phyloP scores from a whole-genome alignment of 2,888 invertebrate genomes.

The Diachrysia chrysitis region DNA sequence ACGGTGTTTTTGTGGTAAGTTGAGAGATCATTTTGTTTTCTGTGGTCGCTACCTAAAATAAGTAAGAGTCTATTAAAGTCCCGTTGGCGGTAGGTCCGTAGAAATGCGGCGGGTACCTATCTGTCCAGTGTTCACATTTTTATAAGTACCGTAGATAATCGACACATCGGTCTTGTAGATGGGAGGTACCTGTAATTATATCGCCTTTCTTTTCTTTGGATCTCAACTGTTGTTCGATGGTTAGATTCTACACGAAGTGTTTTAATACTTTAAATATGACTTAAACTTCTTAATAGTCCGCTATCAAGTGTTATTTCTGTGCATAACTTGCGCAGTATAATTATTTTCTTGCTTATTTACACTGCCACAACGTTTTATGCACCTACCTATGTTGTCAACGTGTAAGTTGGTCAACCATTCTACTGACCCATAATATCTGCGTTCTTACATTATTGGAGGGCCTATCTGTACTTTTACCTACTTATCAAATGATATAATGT shows the following conservation, averaged over 20 bases:
- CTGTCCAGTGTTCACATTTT: conserved; percentile 49
- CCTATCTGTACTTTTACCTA: not conserved
- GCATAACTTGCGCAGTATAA: not conserved
- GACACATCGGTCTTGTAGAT: conserved; percentile 39
- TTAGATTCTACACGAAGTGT: not conserved
- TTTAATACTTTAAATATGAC: not conserved
- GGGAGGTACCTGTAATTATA: conserved; percentile 26
- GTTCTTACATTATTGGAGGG: conserved; percentile 1
- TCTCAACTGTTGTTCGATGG: conserved; percentile 15
- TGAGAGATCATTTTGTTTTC: conserved; percentile 57
- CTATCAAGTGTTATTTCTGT: conserved; percentile 2
- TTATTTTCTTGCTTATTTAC: conserved; percentile 4
- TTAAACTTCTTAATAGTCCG: not conserved
- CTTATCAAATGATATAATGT: conserved; percentile 6
- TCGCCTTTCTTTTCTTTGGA: conserved; percentile 31
- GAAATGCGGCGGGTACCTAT: conserved; percentile 29
- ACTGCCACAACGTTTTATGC: not conserved
- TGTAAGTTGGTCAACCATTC: not conserved
- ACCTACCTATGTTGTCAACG: not conserved
- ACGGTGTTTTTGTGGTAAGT: conserved; percentile 82
- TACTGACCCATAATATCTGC: not conserved
- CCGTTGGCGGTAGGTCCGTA: conserved; percentile 45
- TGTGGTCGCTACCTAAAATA: conserved; percentile 34
- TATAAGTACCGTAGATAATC: conserved; percentile 44
- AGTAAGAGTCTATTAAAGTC: conserved; percentile 45